Evolutionary conservation across 2,797 vertebrate genomes (phyloP).

Genomic region (Taeniopygia guttata): DNA sequence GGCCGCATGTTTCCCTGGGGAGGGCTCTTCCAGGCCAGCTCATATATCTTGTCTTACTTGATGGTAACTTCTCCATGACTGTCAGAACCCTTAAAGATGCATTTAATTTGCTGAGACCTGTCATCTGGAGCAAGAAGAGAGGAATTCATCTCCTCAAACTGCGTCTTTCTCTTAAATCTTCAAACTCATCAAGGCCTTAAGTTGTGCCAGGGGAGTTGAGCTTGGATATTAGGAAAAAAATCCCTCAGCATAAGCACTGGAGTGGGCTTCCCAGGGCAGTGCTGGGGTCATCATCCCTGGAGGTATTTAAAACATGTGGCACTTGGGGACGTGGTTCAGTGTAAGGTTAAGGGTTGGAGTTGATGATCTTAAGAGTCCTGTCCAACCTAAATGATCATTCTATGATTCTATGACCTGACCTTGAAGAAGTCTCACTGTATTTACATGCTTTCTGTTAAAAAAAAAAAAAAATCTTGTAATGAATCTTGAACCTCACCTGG

Average conservation of each 20-base stretch:
- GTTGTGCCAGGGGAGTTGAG: background rate
- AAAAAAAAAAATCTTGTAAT: background rate
- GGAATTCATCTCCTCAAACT: background rate
- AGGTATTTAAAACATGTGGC: background rate
- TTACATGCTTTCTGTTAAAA: background rate
- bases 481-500: background rate
- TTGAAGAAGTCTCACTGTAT: background rate
- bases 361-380: background rate
- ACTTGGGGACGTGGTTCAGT: background rate
- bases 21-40: background rate
- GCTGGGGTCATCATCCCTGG: background rate
- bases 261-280: background rate
- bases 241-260: background rate
- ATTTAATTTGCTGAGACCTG: background rate
- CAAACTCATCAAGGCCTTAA: background rate
- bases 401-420: background rate
- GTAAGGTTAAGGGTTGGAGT: rapidly evolving
- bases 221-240: background rate
- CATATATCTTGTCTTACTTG: background rate
- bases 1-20: background rate
- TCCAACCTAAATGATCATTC: background rate
- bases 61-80: background rate
- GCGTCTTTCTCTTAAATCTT: background rate
- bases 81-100: background rate
- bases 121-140: background rate